Conservation (phyloP, 1,140 invertebrate species). For the Copidosoma floridanum region DNA sequence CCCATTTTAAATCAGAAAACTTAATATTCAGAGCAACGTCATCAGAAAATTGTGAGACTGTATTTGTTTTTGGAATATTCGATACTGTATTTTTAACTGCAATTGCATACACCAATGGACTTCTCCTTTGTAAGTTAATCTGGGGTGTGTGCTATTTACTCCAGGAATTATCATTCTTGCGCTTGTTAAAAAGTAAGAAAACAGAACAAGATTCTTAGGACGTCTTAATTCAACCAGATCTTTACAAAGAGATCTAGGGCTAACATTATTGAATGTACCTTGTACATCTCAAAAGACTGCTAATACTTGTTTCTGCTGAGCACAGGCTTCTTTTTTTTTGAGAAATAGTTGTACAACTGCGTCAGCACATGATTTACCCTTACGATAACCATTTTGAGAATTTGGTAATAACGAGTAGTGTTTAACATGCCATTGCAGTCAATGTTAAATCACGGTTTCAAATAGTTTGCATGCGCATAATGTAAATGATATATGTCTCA, state of each 20-base stretch:
- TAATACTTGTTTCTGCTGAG: background rate
- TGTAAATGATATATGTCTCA: constrained; percentile 25
- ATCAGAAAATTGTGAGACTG: background rate
- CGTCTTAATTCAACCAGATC: background rate
- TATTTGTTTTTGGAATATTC: background rate
- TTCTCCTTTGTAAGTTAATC: background rate
- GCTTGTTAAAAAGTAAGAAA: background rate
- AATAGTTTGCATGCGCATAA: constrained; percentile 23
- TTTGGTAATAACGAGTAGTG: background rate
- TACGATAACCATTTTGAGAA: background rate
- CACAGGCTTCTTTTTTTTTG: background rate
- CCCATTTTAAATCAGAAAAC: too few species aligned
- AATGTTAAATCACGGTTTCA: constrained; percentile 1
- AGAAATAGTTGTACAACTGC: background rate
- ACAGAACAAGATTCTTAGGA: background rate
- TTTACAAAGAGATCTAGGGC: background rate
- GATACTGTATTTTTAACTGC: background rate
- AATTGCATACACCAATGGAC: background rate
- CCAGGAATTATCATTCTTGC: background rate
- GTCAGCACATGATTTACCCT: background rate
- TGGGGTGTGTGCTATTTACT: too few species aligned
- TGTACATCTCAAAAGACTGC: background rate
- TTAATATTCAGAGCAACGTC: background rate
- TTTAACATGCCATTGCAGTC: constrained; percentile 8
- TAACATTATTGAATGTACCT: background rate